Conservation (phyloP, 2,797 vertebrate species). For the Poeciliopsis gracilis region DNA sequence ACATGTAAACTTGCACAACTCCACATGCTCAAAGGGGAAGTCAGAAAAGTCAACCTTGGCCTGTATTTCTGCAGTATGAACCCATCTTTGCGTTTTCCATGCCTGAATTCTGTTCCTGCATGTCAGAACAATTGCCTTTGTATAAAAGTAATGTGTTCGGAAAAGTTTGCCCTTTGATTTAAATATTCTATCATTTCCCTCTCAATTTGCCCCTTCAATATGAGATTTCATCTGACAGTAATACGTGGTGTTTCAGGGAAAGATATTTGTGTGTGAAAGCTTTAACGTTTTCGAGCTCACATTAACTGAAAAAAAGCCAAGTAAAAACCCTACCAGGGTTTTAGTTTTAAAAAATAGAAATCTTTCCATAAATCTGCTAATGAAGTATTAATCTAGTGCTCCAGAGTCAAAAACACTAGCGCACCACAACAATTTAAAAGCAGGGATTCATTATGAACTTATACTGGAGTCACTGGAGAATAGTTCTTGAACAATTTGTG, state of each 20-base stretch:
- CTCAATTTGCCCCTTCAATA: not conserved
- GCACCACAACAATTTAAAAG: not conserved
- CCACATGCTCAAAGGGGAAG: slow-evolving; percentile 29
- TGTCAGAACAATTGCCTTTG: not conserved
- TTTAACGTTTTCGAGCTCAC: not conserved
- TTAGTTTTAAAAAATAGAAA: not conserved
- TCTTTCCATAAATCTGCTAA: not conserved
- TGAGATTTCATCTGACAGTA: not conserved
- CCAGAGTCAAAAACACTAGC: not conserved
- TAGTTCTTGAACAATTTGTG: no score
- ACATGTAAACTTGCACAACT: slow-evolving; percentile 25
- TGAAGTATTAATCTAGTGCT: not conserved
- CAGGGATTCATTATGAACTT: not conserved
- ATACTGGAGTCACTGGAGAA: not conserved
- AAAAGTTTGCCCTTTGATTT: not conserved
- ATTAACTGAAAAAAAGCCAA: not conserved
- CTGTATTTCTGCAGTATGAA: slow-evolving; percentile 29
- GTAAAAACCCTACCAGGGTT: not conserved
- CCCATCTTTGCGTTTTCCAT: slow-evolving; percentile 44
- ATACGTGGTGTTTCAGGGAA: not conserved
- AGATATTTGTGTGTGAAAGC: not conserved
- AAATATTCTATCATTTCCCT: not conserved
- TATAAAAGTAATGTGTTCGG: not conserved
- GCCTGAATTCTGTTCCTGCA: slow-evolving; percentile 28
- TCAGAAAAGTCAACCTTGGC: slow-evolving; percentile 56